Evolutionary conservation across 2,797 vertebrate genomes (phyloP), one percentile per base, ranked within the genome.

Genomic region (Dipus sagitta): DNA sequence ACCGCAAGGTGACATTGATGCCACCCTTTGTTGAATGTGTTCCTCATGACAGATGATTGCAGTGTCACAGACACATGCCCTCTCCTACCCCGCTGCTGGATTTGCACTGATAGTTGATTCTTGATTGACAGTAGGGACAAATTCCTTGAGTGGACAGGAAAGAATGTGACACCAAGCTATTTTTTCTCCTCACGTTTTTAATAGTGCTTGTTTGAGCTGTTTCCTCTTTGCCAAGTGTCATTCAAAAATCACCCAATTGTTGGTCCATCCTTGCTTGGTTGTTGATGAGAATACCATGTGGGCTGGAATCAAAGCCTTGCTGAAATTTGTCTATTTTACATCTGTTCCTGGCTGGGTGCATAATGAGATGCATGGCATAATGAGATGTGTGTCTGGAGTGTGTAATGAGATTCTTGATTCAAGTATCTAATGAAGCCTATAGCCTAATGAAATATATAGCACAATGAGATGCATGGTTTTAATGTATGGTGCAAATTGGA

Each of bases 361-460:
- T 96, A 97, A 97, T 96, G 95, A 97, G 94, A 97, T 96, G 90
- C 96, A 87, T 78, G 58, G 77, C 67, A 95, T 96, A 97, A 97
- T 96, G 96, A 97, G 96, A 97, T 97, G 96, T 96, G 96, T 97
- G 95, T 96, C 97, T 97, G 96, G 95, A 96, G 90, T 96, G 62
- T 95, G 93, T 97, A 97, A 97, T 97, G 96, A 97, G 96, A 97
- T 97, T 96, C 95, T 97, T 97, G 96, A 97, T 96, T 97, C 96
- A 96, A 95, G 91, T 92, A 92, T 94, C 96, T 97, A 97, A 97
- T 96, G 97, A 97, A 96, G 96, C 94, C 95, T 96, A 92, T 96
- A 96, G 95, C 85, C 88, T 97, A 97, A 96, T 96, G 97, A 97
- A 96, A 96, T 96, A 93, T 96, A 96, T 95, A 95, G 79, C n/a